Evolutionary conservation across 2,797 vertebrate species (phyloP).

Genomic region (Sebastes jordani): DNA sequence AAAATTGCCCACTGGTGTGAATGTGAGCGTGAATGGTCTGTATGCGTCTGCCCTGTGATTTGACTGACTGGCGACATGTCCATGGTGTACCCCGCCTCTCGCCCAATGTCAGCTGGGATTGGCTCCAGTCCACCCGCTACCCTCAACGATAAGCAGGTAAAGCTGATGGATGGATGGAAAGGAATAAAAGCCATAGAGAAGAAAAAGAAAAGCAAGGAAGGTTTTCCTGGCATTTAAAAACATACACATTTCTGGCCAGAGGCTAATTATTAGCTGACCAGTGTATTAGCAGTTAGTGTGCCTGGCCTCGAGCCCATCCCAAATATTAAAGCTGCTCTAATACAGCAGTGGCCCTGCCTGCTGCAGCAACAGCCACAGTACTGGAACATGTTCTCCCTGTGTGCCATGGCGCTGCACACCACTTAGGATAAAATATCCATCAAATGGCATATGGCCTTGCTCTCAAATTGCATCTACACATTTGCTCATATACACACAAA

Average conservation of each 20-base stretch:
- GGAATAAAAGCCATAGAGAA: not conserved
- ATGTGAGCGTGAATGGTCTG: not conserved
- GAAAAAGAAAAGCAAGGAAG: not conserved
- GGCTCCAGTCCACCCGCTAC: fast-evolving
- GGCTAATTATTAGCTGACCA: conserved; percentile 14
- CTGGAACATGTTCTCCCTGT: conserved; percentile 23
- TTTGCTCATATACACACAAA: conserved; percentile 17
- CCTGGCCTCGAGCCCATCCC: conserved; percentile 43
- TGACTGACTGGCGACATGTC: not conserved
- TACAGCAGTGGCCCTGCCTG: conserved; percentile 33
- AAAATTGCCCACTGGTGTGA: not conserved
- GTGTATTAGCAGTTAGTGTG: conserved; percentile 28
- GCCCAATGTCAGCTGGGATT: not conserved
- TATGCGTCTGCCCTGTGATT: not conserved
- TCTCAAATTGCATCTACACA: conserved; percentile 20
- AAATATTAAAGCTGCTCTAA: conserved; percentile 53
- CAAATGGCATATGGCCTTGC: conserved; percentile 5
- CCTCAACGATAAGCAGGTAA: not conserved
- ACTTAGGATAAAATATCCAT: conserved; percentile 40
- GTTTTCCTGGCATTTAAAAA: conserved; percentile 5
- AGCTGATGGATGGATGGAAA: not conserved
- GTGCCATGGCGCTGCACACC: conserved; percentile 4
- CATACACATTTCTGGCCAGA: not conserved
- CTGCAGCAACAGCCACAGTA: conserved; percentile 27
- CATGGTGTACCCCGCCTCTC: not conserved